Conservation (phyloP, 1,140 invertebrate species). For the Neocloeon triangulifer region DNA sequence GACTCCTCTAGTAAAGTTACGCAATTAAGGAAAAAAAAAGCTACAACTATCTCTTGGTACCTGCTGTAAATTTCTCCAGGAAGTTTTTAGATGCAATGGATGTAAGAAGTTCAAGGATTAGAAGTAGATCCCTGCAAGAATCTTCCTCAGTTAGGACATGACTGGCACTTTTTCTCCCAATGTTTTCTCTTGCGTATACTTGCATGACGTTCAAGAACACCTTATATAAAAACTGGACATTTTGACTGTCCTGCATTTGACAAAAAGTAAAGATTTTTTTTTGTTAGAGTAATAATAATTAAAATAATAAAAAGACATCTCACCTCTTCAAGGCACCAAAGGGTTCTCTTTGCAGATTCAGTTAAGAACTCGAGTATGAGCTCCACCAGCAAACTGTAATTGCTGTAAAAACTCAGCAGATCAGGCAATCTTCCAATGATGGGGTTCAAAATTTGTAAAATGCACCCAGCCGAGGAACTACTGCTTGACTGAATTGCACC, state of each 20-base stretch:
- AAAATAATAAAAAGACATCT: conserved; percentile 6
- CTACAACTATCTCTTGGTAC: no score
- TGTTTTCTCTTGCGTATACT: conserved; percentile 45
- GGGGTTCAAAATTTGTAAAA: conserved; percentile 38
- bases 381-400: conserved; percentile 59
- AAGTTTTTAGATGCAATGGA: conserved; percentile 48
- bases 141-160: conserved; percentile 37
- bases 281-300: background rate
- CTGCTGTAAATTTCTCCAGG: conserved; percentile 27
- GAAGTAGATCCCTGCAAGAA: conserved; percentile 40
- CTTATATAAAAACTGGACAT: conserved; percentile 24
- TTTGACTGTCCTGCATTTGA: no score
- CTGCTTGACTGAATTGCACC: background rate
- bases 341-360: conserved; percentile 40
- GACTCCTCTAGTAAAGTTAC: no score
- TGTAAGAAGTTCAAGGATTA: conserved; percentile 45
- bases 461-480: conserved; percentile 20
- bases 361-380: conserved; percentile 52
- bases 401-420: conserved; percentile 50
- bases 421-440: conserved; percentile 38
- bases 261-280: background rate
- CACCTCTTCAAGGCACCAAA: conserved; percentile 35
- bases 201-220: conserved; percentile 35
- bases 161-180: conserved; percentile 23
- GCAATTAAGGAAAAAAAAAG: no score